Evolutionary conservation across 2,113 vertebrate genomes (phyloP), one percentile per base, ranked within the genome.

Genomic region (Pardalotus punctatus): DNA sequence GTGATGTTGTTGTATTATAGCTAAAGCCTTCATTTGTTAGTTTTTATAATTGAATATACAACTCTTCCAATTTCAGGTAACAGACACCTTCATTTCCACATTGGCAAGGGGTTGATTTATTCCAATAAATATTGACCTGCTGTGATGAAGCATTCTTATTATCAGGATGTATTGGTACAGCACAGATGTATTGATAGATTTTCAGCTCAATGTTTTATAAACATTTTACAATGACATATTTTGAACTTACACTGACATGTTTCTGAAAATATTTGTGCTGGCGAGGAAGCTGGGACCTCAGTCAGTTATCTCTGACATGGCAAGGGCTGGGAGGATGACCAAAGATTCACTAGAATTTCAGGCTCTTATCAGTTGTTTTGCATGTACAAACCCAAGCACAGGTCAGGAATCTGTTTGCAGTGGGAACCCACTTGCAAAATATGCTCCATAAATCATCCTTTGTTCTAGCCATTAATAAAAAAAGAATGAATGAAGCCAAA

Each of bases 61-160:
- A 67, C 76, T 81, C 80, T 90, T 93, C 67, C 88, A 57, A 38
- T 90, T 92, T 67, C 94, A 90, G 89, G 88, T 95, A 88, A 86
- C 38, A 12, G 91, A 84, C 48, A 58, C 84, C 82, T 97, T 81
- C 53, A 87, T 90, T 92, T 94, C 86, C 47, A 64, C 86, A 79
- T 76, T 93, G 86, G 71, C 89, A 88, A 96, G 93, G 58, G 74
- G 73, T 67, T 96, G 97, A 97, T 96, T 96, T 97, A 96, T 91
- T 88, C 77, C 91, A 90, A 48, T 89, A 95, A 95, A 86, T 96
- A 96, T 74, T 86, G 96, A 95, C 92, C 86, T 67, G 72, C 60
- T 95, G 91, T 95, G 96, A 96, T 94, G 93, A 96, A 96, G 87
- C 80, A 38, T 91, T 95, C 92, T 84, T 95, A 95, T 95, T 96